Base-by-base conservation (phyloP, 2,113 vertebrate species). In the Actenoides lindsayi region DNA sequence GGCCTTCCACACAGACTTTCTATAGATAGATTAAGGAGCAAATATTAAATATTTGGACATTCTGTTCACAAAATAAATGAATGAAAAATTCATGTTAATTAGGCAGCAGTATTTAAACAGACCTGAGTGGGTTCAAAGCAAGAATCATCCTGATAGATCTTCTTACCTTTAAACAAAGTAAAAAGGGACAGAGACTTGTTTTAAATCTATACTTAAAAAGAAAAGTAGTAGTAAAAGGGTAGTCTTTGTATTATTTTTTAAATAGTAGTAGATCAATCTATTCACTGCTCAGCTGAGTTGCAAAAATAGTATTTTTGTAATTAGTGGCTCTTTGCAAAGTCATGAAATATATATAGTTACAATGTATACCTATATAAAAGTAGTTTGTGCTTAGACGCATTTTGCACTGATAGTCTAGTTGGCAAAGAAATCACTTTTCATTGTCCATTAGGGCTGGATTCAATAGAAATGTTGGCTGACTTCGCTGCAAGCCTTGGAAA, bases 381-480 rank as follows among this genome's bases (percentile, higher is more conserved):
- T 14, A 83, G 31, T 85, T 60, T 78, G 73, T 81, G 62, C 80
- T 91, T 91, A 94, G 74, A 54, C 44, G 77, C 83, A 41, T 94
- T 91, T 74, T 94, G 25, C 37, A 78, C 56, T 91, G 90, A 93
- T 90, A 84, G 65, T n/a, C 37, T 85, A 7, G 41, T 82, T 97
- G 96, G 94, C 89, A 95, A 79, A 94, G 77, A 74, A 89, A 73
- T 79, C 15, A 24, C 54, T 83, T 93, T 53, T 73, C 79, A 77
- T 89, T 93, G 80, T 94, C 89, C 71, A 51, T 94, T 94, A 95
- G 74, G 81, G 78, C 96, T 96, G 95, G 87, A 94, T 94, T 96
- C 89, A 95, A 91, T 96, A 89, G 84, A 94, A 94, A 94, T 74
- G n/a, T 91, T 96, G 94, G 87, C 96, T 95, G 74, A 46, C 77